phyloP scores from a whole-genome alignment of 2,888 invertebrate species.

The Agrotis puta region DNA sequence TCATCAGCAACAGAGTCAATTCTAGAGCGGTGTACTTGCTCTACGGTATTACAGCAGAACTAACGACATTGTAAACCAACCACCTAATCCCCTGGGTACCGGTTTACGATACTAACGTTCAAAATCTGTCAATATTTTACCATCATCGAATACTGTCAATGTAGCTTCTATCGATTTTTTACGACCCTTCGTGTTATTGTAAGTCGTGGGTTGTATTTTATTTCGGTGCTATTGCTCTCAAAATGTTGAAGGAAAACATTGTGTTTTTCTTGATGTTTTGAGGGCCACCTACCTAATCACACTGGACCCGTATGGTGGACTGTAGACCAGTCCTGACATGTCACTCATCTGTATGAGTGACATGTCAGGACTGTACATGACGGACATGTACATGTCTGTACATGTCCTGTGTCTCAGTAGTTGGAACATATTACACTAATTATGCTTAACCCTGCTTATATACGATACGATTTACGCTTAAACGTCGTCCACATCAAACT shows the following conservation, averaged over 20 bases:
- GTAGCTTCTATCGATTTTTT: slow-evolving; percentile 1
- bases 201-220: background rate
- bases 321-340: background rate
- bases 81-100: background rate
- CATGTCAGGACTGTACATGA: too few species aligned
- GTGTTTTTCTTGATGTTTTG: background rate
- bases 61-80: background rate
- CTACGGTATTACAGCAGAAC: background rate
- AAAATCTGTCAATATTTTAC: slow-evolving; percentile 22
- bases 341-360: too few species aligned
- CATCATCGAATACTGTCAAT: background rate
- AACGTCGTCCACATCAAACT: slow-evolving; percentile 68
- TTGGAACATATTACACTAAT: background rate
- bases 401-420: background rate
- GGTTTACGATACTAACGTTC: background rate
- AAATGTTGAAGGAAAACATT: background rate
- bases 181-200: slow-evolving; percentile 11
- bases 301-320: background rate
- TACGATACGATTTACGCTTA: slow-evolving; percentile 43
- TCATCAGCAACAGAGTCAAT: too few species aligned
- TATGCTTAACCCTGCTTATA: slow-evolving; percentile 11
- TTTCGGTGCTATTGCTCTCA: background rate
- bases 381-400: too few species aligned
- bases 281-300: background rate
- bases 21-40: too few species aligned